These are phyloP conservation scores for Erythrolamprus reginae DNA, from an alignment of 2,113 vertebrate species.

Conservation along the genomic window DNA sequence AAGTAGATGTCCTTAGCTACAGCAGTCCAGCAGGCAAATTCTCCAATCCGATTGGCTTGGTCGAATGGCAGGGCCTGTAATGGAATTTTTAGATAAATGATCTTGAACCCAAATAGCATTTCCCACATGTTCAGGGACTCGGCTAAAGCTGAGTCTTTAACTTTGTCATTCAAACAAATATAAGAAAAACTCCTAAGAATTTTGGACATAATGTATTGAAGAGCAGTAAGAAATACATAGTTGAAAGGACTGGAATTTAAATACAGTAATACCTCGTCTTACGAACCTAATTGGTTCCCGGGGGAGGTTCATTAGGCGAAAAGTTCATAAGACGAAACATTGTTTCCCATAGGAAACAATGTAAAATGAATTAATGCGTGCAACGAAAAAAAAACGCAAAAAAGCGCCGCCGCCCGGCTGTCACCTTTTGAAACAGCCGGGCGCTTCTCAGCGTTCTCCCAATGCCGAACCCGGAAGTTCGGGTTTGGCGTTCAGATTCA, in stretches of 20 bases:
- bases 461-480: too few relatives aligned
- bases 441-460: too few relatives aligned
- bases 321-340: too few relatives aligned
- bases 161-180: not conserved
- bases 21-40: not conserved
- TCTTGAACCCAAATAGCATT: not conserved
- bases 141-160: not conserved
- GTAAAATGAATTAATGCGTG: too few relatives aligned
- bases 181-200: not conserved
- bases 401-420: too few relatives aligned
- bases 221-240: not conserved
- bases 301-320: too few relatives aligned
- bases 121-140: not conserved
- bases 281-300: too few relatives aligned
- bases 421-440: too few relatives aligned
- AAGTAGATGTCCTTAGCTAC: not conserved
- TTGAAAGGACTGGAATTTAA: not conserved
- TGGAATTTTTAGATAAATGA: not conserved
- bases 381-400: too few relatives aligned
- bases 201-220: not conserved
- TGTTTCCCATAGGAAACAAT: too few relatives aligned
- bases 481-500: too few relatives aligned
- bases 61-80: not conserved
- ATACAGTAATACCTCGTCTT: too few relatives aligned
- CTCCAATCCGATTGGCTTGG: not conserved